Evolutionary conservation across 23 tunicate species (phyloP).

Genomic region (Halocynthia aurantium): DNA sequence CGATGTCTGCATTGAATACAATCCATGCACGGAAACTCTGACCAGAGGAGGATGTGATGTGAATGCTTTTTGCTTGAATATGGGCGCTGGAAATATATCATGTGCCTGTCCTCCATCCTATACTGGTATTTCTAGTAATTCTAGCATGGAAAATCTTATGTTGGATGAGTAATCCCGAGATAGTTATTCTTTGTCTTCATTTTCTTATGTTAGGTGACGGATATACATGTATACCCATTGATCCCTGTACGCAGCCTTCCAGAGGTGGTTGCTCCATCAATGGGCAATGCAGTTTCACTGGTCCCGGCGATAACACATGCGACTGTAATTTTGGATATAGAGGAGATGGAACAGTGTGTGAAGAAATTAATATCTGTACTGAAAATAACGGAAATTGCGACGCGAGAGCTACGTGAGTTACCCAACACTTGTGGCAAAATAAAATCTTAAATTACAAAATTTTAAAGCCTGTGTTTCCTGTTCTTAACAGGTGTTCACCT

Average conservation of each 20-base stretch:
- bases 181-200: background rate
- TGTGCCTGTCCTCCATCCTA: constrained; percentile 38
- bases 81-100: constrained; percentile 30
- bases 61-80: constrained; percentile 47
- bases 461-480: no score
- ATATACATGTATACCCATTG: constrained; percentile 30
- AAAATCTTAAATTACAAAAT: no score
- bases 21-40: constrained; percentile 54
- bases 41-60: constrained; percentile 40
- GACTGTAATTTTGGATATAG: constrained; percentile 21
- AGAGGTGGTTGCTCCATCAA: constrained; percentile 18
- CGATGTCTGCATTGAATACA: constrained; percentile 39
- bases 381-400: background rate
- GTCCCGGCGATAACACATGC: constrained; percentile 1
- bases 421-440: no score
- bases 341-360: constrained; percentile 15
- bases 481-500: background rate
- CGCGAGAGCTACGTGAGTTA: constrained; percentile 19
- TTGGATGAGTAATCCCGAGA: background rate
- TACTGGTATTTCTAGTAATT: constrained; percentile 5
- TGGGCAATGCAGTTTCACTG: constrained; percentile 42
- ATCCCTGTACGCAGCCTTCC: constrained; percentile 29
- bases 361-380: constrained; percentile 19
- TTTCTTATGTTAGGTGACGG: constrained; percentile 55
- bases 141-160: no score